Base-by-base conservation (phyloP, 2,888 invertebrate genomes). In the Andrena chrysosceles region DNA sequence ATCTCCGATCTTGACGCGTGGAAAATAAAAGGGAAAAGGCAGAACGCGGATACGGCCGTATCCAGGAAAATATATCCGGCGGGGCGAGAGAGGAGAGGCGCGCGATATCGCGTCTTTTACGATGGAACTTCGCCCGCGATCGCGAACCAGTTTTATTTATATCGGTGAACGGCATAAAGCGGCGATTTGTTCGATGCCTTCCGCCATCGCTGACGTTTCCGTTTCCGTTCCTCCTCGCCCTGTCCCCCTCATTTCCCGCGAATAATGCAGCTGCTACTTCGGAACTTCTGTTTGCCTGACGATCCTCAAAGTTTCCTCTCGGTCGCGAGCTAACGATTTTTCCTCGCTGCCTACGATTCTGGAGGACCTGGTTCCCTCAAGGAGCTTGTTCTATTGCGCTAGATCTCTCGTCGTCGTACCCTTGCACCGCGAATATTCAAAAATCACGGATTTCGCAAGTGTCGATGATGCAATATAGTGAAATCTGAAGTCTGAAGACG, bases 61-160 rank as follows among this genome's bases (percentile, higher is more conserved):
- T 69, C 74, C 63, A 48, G 74, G 35, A 64, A 64, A 69, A 74
- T 70, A 74, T 77, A 77, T 83, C 68, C 66, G 42, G 42, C 42
- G 42, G 13, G 42, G n/a, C 4, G 71, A 60, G 8, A 59, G 69
- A 26, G 23, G 75, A 52, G 68, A 62, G 35, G 20, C 33, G 42
- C 33, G 35, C 20, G 52, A 48, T 71, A 59, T 73, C 68, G 75
- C 63, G 26, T 59, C 79, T 81, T 56, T 77, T 79, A 73, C 87
- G 79, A 84, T 73, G 68, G 71, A 84, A 81, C 31, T 81, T 79
- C 42, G 67, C 8, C 68, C 31, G 56, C 33, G 69, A 68, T 66
- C 73, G 62, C 56, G 26, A 42, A 23, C 20, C 52, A 74, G 77
- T 83, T 87, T 87, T 83, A 87, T 87, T 86, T 87, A 81, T 78